Percentiles rank a stretch among this genome's conserved stretches.
Conservation (phyloP, 2,888 invertebrate genomes). For the Chironomus tentans region DNA sequence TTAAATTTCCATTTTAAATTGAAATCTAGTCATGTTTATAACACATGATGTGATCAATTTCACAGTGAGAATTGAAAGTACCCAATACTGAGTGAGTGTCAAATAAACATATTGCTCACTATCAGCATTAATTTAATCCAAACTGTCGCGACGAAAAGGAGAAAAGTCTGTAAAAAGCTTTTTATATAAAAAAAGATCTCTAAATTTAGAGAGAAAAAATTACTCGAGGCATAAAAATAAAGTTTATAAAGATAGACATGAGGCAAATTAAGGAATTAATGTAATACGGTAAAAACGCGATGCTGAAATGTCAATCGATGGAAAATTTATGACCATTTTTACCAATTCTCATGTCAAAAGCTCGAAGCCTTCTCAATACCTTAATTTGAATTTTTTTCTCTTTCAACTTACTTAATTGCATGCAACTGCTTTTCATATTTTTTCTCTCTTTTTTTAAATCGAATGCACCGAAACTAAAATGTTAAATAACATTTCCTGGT, state of each 20-base stretch:
- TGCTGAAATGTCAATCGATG: neutral
- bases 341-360: constrained; percentile 7
- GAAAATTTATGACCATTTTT: constrained; percentile 18
- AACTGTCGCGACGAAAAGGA: neutral
- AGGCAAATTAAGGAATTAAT: constrained; percentile 1
- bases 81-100: neutral
- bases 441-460: neutral
- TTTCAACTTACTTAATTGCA: constrained; percentile 13
- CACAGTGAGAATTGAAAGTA: neutral
- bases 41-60: constrained; percentile 15
- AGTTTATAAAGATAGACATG: neutral
- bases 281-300: neutral
- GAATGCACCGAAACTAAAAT: neutral
- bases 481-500: constrained; percentile 4
- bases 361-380: neutral
- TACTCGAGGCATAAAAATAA: neutral
- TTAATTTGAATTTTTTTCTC: neutral
- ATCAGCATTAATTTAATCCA: neutral
- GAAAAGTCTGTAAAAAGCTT: too few relatives aligned
- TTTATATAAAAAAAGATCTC: neutral
- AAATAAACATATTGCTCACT: neutral
- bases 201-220: neutral
- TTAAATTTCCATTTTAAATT: constrained; percentile 21
- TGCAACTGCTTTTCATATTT: neutral
- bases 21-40: neutral